phyloP scores from a whole-genome alignment of 2,888 invertebrate species.

The Erpobdella octoculata region DNA sequence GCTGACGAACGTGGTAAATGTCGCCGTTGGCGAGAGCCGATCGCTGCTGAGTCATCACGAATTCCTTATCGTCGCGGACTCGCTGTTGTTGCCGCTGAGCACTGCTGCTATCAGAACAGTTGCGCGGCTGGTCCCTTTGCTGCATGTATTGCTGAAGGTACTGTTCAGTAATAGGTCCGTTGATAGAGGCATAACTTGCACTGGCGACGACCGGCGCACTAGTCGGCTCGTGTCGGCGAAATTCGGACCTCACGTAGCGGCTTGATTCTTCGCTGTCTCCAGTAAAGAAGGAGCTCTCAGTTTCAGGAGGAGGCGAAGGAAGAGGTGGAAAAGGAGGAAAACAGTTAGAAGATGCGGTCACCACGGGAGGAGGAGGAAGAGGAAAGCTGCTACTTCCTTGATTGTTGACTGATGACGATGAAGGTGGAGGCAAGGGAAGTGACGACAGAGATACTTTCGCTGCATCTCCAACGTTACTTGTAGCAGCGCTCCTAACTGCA shows the following conservation, averaged over 20 bases:
- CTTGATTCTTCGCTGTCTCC: not conserved
- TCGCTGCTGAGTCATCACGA: not conserved
- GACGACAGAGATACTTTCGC: not conserved
- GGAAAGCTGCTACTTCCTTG: not conserved
- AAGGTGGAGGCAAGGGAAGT: constrained; percentile 14
- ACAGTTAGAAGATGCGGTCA: constrained; percentile 19
- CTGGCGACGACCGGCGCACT: not conserved
- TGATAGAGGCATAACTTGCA: not conserved
- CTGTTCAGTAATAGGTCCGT: not conserved
- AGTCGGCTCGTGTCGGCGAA: not conserved
- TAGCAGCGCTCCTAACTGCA: not conserved
- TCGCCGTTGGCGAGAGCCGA: not conserved
- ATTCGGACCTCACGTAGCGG: constrained; percentile 7
- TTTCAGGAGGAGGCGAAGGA: constrained; percentile 67
- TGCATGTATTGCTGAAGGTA: not conserved
- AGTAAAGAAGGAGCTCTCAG: not conserved
- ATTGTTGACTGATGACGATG: not conserved
- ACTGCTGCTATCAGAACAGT: not conserved
- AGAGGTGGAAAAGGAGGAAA: constrained; percentile 40
- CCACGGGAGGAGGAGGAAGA: constrained; percentile 8
- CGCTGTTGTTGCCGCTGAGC: too few species aligned
- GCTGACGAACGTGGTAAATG: not conserved
- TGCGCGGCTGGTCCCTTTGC: not conserved
- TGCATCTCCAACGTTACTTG: not conserved
- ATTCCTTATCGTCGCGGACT: too few species aligned